Base-by-base conservation (phyloP, 2,797 vertebrate genomes). In the Tolypeutes matacus region DNA sequence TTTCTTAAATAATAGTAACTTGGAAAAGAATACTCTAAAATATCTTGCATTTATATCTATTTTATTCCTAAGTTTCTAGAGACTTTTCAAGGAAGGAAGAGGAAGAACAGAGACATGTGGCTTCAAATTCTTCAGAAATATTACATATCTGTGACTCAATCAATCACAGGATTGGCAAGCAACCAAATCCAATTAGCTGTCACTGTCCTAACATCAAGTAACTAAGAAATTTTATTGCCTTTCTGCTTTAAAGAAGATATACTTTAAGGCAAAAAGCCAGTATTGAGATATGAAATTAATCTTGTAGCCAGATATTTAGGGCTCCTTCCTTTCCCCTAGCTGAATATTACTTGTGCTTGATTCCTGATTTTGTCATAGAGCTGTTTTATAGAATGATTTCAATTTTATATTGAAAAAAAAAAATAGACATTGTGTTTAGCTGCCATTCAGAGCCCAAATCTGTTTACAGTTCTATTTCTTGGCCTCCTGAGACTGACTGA, bases 101-200 rank as follows among this genome's bases (percentile, higher is more conserved):
- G 64, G 64, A 69, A 81, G 65, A 69, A n/a, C 27, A 89, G 70
- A 82, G 29, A 49, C 27, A 42, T 2, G 53, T 42, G 27, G 56
- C 64, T 80, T 58, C 64, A 90, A 90, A 70, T 80, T 69, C 51
- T 90, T 67, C 36, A 90, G 64, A 81, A 58, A 70, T 25, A 58
- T 58, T 90, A 81, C 21, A 69, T 60, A 13, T 36, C 31, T 25
- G 4, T 67, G 49, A 80, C 34, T 56, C 36, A 87, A 58, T 76
- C 72, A 58, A 25, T n/a, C 75, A 89, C 31, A 67, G 42, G 62
- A 46, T 34, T 80, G 87, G 20, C 64, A 89, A 56, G 64, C 46
- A 56, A 75, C 14, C 75, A 69, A 29, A 69, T 69, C 31, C 7
- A 80, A 42, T 89, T 69, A 80, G 49, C 49, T 67, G 58, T n/a